phyloP scores from a whole-genome alignment of 2,113 vertebrate genomes.

The Heloderma charlesbogerti region DNA sequence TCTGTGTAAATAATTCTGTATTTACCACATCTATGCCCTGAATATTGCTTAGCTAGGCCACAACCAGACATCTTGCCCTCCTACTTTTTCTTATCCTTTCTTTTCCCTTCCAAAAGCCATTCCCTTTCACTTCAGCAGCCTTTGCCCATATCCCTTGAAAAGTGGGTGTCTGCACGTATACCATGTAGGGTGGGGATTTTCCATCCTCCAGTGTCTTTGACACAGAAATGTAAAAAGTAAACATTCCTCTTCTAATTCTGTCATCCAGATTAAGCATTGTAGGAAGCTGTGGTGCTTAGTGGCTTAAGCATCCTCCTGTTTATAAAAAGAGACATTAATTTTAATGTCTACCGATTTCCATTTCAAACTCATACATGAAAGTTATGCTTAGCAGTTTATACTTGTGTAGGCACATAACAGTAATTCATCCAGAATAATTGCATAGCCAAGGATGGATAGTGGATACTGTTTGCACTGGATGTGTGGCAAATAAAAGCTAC shows the following conservation, averaged over 20 bases:
- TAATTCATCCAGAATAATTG: conserved; percentile 50
- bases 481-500: background rate
- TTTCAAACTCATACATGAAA: conserved; percentile 49
- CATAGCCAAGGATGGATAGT: background rate
- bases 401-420: conserved; percentile 24
- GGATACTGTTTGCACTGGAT: background rate
- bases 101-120: background rate
- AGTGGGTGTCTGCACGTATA: no score
- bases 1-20: background rate
- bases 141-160: no score
- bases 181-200: no score
- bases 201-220: no score
- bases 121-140: no score
- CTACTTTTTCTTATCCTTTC: background rate
- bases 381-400: conserved; percentile 46
- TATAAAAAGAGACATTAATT: conserved; percentile 51
- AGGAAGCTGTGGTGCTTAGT: conserved; percentile 8
- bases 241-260: background rate
- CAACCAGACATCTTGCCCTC: no score
- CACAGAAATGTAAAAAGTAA: background rate
- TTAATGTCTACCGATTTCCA: conserved; percentile 25
- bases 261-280: background rate
- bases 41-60: background rate
- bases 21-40: background rate
- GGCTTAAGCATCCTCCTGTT: conserved; percentile 47